Evolutionary conservation across 1,140 invertebrate genomes (phyloP), one percentile per base, ranked within the genome.

Genomic region (Drosophila kohkoa): DNA sequence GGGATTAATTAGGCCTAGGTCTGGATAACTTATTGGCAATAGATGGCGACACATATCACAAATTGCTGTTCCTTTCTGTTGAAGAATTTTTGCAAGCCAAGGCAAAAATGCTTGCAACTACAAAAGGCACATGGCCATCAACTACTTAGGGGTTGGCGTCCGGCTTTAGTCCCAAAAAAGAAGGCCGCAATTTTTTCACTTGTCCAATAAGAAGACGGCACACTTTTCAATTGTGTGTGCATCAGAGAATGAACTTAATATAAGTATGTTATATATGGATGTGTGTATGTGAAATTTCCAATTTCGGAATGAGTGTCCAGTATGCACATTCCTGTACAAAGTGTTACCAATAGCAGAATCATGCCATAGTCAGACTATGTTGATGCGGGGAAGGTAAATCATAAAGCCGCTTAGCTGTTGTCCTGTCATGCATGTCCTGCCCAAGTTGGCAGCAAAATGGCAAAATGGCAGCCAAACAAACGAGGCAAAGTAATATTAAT

Each of bases 361-460:
- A 71, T 38, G 25, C 48, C 43, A 48, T 54, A 32, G 28, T 4
- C 16, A 41, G n/a, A 15, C 25, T 43, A 11, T 51, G n/a, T 20
- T 11, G 16, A 28, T 52, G 7, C 16, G 35, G 32, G 16, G 57
- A 46, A 46, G 48, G 48, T 46, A 69, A 82, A 79, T 76, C 77
- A 77, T 80, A 88, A 88, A 87, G 77, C 79, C 67, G 79, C 82
- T 82, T 87, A 80, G 73, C 66, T 62, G 64, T 57, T 64, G 57
- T 70, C 30, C 58, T 68, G 58, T 78, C 60, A 28, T 15, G 71
- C 67, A 79, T 83, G 81, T 83, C 59, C 64, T 82, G 62, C 43
- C 74, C 15, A 73, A 82, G 76, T 77, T 82, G 74, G 69, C 79
- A 73, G 63, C 68, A 77, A 48, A 76, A 38, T 38, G 35, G 35